phyloP scores from a whole-genome alignment of 2,888 invertebrate species.

The Zele albiditarsus region DNA sequence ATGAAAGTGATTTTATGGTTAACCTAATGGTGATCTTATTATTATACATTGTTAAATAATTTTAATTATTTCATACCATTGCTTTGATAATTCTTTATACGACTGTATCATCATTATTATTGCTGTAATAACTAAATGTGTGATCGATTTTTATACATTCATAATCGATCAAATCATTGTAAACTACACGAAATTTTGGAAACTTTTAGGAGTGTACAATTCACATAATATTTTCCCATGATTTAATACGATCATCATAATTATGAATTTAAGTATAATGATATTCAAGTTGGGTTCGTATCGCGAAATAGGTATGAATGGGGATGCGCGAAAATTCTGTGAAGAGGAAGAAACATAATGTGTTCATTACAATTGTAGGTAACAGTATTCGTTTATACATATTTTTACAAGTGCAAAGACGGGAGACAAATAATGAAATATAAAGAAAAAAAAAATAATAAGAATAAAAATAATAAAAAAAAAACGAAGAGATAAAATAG shows the following conservation, averaged over 20 bases:
- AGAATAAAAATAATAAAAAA: constrained; percentile 30
- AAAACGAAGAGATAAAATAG: constrained; percentile 31
- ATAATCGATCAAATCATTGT: constrained; percentile 6
- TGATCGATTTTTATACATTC: background rate
- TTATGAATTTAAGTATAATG: constrained; percentile 30
- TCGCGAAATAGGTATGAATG: constrained; percentile 15
- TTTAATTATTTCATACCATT: constrained; percentile 53
- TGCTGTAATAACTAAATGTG: constrained; percentile 32
- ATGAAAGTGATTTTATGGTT: constrained; percentile 40
- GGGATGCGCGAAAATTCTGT: constrained; percentile 14
- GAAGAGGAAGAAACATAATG: constrained; percentile 59
- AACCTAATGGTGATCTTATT: constrained; percentile 49
- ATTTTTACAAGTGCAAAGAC: constrained; percentile 48
- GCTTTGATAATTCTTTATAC: constrained; percentile 51
- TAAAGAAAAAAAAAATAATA: constrained; percentile 37
- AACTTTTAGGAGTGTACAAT: constrained; percentile 10
- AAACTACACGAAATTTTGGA: constrained; percentile 9
- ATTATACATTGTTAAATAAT: constrained; percentile 52
- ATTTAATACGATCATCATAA: constrained; percentile 37
- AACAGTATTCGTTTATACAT: constrained; percentile 67
- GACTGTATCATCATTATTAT: constrained; percentile 48
- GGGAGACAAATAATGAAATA: constrained; percentile 34
- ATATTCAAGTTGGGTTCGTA: constrained; percentile 6
- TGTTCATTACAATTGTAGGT: constrained; percentile 69
- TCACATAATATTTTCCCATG: constrained; percentile 23